Conservation (phyloP, 2,888 invertebrate species). For the Diploptera punctata region DNA sequence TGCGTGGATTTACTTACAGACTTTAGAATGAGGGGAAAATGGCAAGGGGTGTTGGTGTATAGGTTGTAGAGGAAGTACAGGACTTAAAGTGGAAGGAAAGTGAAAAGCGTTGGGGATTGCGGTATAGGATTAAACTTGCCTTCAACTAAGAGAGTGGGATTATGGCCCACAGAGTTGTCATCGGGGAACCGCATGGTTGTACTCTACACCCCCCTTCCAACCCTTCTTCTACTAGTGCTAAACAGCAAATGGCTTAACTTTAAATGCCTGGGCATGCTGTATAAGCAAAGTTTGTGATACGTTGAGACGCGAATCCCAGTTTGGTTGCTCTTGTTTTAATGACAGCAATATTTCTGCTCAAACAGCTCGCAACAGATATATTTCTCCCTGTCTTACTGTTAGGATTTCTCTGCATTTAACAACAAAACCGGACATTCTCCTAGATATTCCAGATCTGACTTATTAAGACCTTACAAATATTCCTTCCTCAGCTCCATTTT, state of each 20-base stretch:
- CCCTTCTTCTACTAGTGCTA: neutral
- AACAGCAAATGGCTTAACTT: slow-evolving; percentile 19
- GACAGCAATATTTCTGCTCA: neutral
- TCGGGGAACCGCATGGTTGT: slow-evolving; percentile 1
- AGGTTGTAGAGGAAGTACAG: neutral
- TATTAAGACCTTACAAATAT: no score
- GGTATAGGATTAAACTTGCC: slow-evolving; percentile 7
- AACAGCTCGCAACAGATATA: neutral
- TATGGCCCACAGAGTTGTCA: slow-evolving; percentile 14
- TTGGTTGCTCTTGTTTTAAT: neutral
- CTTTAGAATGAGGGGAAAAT: neutral
- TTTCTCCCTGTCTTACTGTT: no score
- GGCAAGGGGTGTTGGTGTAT: neutral
- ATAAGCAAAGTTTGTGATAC: neutral
- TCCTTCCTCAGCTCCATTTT: no score
- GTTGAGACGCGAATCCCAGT: neutral
- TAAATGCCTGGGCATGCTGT: neutral
- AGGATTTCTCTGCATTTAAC: no score
- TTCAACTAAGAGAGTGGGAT: slow-evolving; percentile 7
- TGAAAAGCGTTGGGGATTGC: slow-evolving; percentile 7
- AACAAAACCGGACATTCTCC: no score
- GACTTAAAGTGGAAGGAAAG: slow-evolving; percentile 6
- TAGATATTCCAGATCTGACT: no score
- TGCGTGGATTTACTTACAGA: neutral
- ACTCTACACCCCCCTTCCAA: no score